Evolutionary conservation across 2,797 vertebrate species (phyloP), one percentile per base, ranked within the genome.

Genomic region (Kryptopterus vitreolus): DNA sequence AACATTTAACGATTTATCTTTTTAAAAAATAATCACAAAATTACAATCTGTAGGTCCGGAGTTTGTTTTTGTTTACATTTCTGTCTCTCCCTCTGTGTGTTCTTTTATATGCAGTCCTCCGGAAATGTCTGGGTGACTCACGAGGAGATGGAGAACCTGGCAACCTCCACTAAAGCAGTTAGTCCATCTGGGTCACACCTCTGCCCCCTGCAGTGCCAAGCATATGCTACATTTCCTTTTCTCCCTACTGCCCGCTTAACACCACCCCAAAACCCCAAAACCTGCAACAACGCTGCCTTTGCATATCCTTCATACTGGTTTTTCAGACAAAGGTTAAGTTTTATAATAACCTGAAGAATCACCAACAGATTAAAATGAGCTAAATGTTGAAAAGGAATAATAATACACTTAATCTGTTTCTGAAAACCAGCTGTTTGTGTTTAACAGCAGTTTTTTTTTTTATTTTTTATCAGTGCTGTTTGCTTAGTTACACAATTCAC

Each of bases 71-170:
- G 6, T 43, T 43, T 43, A 9, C 3, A 43, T 9, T 43, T 71
- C 29, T 15, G n/a, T 26, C 35, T 16, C 38, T 16, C 22, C 24
- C 35, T 46, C 65, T 68, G 38, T 48, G 6, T 26, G 12, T 46
- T 43, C 79, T 89, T 87, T 90, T 91, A 89, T 86, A 78, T 89
- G 48, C 93, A 99, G 97, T 98, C 97, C 89, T 98, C 97, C 78
- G 97, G 97, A 92, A 99, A 98, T 38, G 97, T 99, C 92, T 99
- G 97, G 97, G 94, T 99, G 91, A 98, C 97, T 88, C 97, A 98
- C 1, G 97, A 99, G 91, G 97, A 99, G 93, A 98, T 99, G 97
- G 97, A 99, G 92, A 97, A 95, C 90, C 90, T 99, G 94, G 93
- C 96, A 69, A 94, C 96, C 68, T 95, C 95, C 89, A 94, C 94